A percentile compares a stretch with the other conserved stretches of the same genome.
phyloP scores from a whole-genome alignment of 1,140 invertebrate genomes.

The Polypedilum vanderplanki region DNA sequence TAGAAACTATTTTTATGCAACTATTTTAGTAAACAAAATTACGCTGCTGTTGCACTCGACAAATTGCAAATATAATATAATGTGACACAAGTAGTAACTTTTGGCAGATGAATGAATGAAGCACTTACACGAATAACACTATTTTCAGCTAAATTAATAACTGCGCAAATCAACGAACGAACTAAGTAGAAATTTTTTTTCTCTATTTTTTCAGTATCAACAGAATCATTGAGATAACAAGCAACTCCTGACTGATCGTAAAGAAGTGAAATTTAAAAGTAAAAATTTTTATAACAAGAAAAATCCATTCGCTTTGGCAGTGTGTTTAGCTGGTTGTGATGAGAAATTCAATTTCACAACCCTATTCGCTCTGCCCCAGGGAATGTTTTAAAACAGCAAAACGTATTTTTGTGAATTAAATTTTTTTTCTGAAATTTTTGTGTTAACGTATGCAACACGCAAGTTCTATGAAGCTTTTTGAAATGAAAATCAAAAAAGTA shows the following conservation, averaged over 20 bases:
- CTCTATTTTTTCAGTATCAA: slow-evolving; percentile 9
- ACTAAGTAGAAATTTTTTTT: background rate
- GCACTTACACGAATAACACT: background rate
- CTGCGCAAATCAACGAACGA: background rate
- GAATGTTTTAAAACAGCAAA: background rate
- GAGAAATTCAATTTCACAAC: background rate
- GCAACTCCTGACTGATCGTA: no score
- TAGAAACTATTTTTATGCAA: background rate
- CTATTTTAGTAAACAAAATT: background rate
- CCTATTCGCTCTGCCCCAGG: slow-evolving; percentile 21
- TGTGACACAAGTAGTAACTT: background rate
- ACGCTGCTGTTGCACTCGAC: background rate
- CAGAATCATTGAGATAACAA: background rate
- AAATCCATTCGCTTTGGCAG: slow-evolving; percentile 10
- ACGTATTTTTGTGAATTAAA: background rate
- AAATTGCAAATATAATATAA: background rate
- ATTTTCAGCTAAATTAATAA: background rate
- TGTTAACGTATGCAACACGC: background rate
- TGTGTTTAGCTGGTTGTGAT: slow-evolving; percentile 28
- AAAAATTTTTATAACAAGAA: background rate
- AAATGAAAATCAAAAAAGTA: background rate
- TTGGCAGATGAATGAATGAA: background rate
- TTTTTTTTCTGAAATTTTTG: no score
- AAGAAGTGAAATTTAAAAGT: background rate
- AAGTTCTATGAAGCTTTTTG: background rate